Evolutionary conservation across 2,888 invertebrate species (phyloP), one percentile per base, ranked within the genome.

Genomic region (Zygothrica quintamaculata): DNA sequence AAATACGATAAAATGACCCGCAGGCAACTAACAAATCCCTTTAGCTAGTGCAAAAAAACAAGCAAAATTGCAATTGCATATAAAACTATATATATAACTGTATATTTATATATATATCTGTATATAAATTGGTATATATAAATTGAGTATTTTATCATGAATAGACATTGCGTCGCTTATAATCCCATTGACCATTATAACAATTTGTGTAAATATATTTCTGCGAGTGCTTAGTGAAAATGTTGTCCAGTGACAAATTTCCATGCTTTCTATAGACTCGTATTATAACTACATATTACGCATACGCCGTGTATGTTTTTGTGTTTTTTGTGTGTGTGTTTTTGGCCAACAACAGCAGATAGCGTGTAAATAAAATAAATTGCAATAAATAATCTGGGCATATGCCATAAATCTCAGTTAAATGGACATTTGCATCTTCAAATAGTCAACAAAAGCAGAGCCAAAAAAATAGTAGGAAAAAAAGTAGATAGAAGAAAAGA

Each of bases 351-450:
- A n/a, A n/a, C n/a, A 68, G 44, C 76, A 81, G 88, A 84, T 84
- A 84, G 87, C 85, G 87, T 70, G 82, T 73, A 85, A 84, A 84
- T 87, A 88, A 88, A 88, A 85, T 82, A 85, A 85, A 87, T 87
- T 87, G 88, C 82, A 85, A 84, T 88, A 84, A 84, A 84, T 84
- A 87, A 84, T 85, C 84, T 67, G 67, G 59, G 72, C 74, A 72
- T 72, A 77, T 74, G 79, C 77, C 77, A 88, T 84, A 84, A 84
- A 84, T 84, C 88, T 84, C 84, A 66, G 79, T 87, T 78, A 88
- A 84, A 84, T 87, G 88, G 88, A 87, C 88, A 84, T 84, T 87
- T 84, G 84, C 88, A 84, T 84, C 84, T 82, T 82, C 74, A 87
- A 85, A 84, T 74, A 65, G 84, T 74, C 88, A 81, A 84, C 80